Evolutionary conservation across 2,797 vertebrate species (phyloP).

Genomic region (Mergus octosetaceus): DNA sequence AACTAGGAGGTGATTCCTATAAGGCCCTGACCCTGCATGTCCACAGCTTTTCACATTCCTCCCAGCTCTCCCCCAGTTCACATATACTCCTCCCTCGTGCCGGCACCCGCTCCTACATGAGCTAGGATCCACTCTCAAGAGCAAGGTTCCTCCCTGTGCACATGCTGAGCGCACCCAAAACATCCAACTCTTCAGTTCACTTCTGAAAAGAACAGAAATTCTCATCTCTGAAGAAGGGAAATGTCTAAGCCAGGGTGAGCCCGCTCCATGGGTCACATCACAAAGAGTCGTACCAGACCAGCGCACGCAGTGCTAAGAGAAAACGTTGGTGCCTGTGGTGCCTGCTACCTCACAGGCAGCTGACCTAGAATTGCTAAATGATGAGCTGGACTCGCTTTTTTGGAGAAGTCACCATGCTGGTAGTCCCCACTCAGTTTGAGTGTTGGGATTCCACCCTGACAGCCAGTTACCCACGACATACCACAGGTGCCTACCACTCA

Average conservation of each 20-base stretch:
- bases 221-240: not conserved
- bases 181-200: not conserved
- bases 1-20: not conserved
- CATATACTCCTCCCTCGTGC: not conserved
- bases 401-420: not conserved
- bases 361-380: not conserved
- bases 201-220: not conserved
- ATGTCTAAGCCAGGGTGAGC: not conserved
- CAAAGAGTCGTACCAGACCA: not conserved
- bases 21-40: not conserved
- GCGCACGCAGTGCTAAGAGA: not conserved
- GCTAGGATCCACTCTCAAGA: not conserved
- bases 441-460: not conserved
- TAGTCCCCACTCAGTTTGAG: not conserved
- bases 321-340: not conserved
- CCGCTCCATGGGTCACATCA: rapidly evolving
- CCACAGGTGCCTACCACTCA: not conserved
- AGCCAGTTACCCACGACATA: not conserved
- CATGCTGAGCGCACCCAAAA: not conserved
- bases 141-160: too few relatives aligned
- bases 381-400: not conserved
- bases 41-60: not conserved
- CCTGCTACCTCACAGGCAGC: not conserved
- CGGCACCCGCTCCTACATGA: not conserved
- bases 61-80: not conserved